Conservation (phyloP, 1,140 invertebrate species). For the Orchesella cincta region DNA sequence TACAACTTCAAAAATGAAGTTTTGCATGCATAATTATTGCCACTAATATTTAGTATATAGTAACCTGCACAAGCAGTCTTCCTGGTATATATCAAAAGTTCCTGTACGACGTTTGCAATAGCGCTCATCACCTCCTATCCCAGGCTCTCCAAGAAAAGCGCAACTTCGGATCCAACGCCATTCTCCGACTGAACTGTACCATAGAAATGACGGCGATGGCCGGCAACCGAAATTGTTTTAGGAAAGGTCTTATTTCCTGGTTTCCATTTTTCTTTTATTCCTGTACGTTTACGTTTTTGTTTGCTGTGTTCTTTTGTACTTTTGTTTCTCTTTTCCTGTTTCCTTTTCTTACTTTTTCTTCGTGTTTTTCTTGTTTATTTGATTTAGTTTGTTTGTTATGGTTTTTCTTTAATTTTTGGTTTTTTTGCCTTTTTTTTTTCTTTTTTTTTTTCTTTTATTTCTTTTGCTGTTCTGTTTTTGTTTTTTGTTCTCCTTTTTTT, state of each 20-base stretch:
- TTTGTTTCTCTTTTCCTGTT: too few species aligned
- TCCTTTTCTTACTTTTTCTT: too few species aligned
- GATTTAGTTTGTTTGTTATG: too few species aligned
- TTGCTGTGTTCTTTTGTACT: too few species aligned
- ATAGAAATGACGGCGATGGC: too few species aligned
- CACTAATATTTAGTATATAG: neutral
- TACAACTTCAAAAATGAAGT: neutral
- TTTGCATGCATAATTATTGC: neutral
- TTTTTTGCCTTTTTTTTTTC: too few species aligned
- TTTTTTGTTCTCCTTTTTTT: too few species aligned
- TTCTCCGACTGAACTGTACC: slow-evolving; percentile 80
- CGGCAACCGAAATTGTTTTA: slow-evolving; percentile 22
- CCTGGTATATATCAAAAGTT: slow-evolving; percentile 89
- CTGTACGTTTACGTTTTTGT: neutral
- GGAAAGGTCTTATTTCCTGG: neutral
- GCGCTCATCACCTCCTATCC: slow-evolving; percentile 83
- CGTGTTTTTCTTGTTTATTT: too few species aligned
- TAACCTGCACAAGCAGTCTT: slow-evolving; percentile 84
- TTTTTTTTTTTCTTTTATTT: too few species aligned
- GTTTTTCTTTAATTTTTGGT: too few species aligned
- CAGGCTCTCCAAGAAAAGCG: slow-evolving; percentile 85
- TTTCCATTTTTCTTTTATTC: neutral
- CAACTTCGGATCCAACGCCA: slow-evolving; percentile 89
- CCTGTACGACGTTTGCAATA: slow-evolving; percentile 88
- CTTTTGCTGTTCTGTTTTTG: too few species aligned